Base-by-base conservation (phyloP, 2,888 invertebrate genomes). In the Cantharis rufa region DNA sequence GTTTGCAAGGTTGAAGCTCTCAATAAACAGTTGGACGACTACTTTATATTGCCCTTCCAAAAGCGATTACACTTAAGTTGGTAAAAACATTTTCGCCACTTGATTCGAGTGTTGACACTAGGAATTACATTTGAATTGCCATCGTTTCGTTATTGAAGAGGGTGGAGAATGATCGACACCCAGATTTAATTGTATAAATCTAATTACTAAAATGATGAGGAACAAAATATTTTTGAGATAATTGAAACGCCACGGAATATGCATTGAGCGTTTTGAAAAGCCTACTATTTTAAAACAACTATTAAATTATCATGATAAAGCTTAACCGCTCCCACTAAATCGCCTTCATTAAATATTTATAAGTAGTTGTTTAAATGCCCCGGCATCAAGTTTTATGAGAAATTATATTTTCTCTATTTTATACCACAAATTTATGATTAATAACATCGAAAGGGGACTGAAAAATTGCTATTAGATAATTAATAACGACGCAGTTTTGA, bases 341-440 rank as follows among this genome's bases (percentile, higher is more conserved):
- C 79, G 82, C 76, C 79, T 84, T 85, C 85, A 85, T 86, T 85
- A 85, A 85, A 85, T 85, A 86, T 86, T 85, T 85, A 86, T 86
- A 84, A 86, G 85, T 70, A 86, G 85, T 70, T 74, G 66, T 68
- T 69, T 21, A 64, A 24, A 68, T 32, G 24, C 15, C 15, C 61
- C 28, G 62, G 32, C 70, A 74, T 71, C 68, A 74, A 64, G 63
- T 74, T 71, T 75, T 73, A 78, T 77, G 79, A 80, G 80, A 80
- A 78, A 80, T 79, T 75, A 64, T 71, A 78, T 69, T 78, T 77
- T 71, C 24, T 62, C 64, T 71, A 15, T 62, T 62, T 62, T 71
- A 18, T 71, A 24, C 15, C n/a, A 48, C 48, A 48, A 62, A 61
- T 72, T 72, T 72, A 28, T n/a, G 62, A 15, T 24, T 63, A 27